Conservation (phyloP, 2,888 invertebrate species). For the Scaeva pyrastri region DNA sequence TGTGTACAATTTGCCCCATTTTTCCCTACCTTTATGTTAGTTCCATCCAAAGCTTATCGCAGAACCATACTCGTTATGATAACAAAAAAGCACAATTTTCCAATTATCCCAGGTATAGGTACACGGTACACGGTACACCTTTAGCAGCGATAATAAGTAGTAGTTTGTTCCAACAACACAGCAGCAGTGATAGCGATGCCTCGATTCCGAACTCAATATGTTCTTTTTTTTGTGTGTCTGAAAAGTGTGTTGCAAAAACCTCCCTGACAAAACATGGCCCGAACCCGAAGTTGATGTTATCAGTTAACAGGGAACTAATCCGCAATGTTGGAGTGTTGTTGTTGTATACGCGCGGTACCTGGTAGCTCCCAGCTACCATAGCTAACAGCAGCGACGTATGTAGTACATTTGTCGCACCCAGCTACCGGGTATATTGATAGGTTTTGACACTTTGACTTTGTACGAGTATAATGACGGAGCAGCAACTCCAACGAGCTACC, state of each 20-base stretch:
- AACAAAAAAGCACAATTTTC: slow-evolving; percentile 68
- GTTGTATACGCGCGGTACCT: slow-evolving; percentile 28
- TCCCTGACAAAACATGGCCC: slow-evolving; percentile 41
- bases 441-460: slow-evolving; percentile 71
- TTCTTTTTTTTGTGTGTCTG: slow-evolving; percentile 1
- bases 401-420: slow-evolving; percentile 69
- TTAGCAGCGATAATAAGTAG: slow-evolving; percentile 56
- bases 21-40: not conserved
- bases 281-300: slow-evolving; percentile 58
- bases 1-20: not conserved
- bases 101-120: slow-evolving; percentile 71
- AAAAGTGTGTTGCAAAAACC: slow-evolving; percentile 66
- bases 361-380: slow-evolving; percentile 56
- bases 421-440: slow-evolving; percentile 73
- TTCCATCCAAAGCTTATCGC: slow-evolving; percentile 33
- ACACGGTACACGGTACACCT: too few species aligned
- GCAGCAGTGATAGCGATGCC: slow-evolving; percentile 36
- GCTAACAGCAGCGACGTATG: not conserved
- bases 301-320: slow-evolving; percentile 64
- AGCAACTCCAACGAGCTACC: not conserved
- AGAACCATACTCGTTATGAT: slow-evolving; percentile 47
- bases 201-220: slow-evolving; percentile 48
- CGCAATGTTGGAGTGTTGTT: slow-evolving; percentile 46
- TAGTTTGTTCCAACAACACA: not conserved
- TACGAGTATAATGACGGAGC: slow-evolving; percentile 16